A percentile compares a stretch with the other conserved stretches of the same genome.
These are phyloP conservation scores for Albula glossodonta DNA, from an alignment of 2,113 vertebrate species.

Conservation along the genomic window DNA sequence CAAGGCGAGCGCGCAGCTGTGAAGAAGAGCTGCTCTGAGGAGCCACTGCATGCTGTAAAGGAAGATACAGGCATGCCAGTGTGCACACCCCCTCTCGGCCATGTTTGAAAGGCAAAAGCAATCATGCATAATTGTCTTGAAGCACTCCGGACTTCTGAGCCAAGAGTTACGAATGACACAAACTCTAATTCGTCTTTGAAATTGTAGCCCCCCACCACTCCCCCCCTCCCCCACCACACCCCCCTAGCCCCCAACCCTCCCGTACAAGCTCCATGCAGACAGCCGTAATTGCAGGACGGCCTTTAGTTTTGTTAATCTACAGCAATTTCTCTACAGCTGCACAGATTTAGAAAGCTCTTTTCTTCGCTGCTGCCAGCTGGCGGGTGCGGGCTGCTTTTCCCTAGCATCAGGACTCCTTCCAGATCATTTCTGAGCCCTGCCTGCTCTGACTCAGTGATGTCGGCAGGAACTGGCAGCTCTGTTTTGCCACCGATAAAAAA, in stretches of 20 bases:
- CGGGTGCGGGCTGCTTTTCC: conserved; percentile 7
- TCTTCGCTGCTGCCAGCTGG: conserved; percentile 39
- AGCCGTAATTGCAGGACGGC: conserved; percentile 32
- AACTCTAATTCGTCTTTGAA: conserved; percentile 41
- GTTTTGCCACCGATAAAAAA: background rate
- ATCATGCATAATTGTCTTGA: conserved; percentile 22
- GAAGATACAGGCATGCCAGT: background rate
- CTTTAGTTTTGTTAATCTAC: conserved; percentile 23
- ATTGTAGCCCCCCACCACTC: background rate
- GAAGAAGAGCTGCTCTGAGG: background rate
- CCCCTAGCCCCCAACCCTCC: background rate
- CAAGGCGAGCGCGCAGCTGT: no score
- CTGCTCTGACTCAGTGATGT: background rate
- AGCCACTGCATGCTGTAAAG: no score
- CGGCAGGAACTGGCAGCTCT: background rate
- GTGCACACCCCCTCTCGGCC: background rate
- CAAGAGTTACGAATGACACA: conserved; percentile 32
- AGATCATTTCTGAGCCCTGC: conserved; percentile 49
- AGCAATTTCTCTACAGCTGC: conserved; percentile 46
- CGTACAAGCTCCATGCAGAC: background rate
- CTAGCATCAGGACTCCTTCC: conserved; percentile 41
- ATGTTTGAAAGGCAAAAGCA: background rate
- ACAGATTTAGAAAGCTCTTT: conserved; percentile 26
- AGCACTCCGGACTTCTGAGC: conserved; percentile 25
- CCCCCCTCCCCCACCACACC: background rate